Base-by-base conservation (phyloP, 1,140 invertebrate species). In the Drosophila pallidifrons region DNA sequence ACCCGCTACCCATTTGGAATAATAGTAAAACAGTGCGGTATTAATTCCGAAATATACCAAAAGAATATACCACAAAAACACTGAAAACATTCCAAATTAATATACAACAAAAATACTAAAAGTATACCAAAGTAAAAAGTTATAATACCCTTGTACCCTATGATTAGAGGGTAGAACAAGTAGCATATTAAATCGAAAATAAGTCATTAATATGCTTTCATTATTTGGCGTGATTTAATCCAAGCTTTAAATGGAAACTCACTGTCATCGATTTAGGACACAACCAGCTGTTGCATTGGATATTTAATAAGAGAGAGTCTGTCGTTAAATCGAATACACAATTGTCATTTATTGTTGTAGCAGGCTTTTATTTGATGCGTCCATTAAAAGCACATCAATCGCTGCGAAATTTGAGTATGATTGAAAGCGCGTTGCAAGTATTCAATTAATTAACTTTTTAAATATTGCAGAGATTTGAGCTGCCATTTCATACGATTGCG, bases 381-480 rank as follows among this genome's bases (percentile, higher is more conserved):
- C 8, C 58, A 49, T 61, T 61, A 61, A 61, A 61, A 47, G 15
- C 13, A 20, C 28, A 61, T 61, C 13, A 61, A 61, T 61, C 51
- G 11, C n/a, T 52, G 4, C 4, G 8, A n/a, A 11, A 52, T 52
- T 28, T 10, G 10, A 52, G 13, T 16, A 11, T 55, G 13, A 55
- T 16, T 55, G 32, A 5, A 55, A 11, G 30, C 15, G 30, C 15
- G 30, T 32, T 45, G 43, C 20, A 15, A 16, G n/a, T 35, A 65
- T 54, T 65, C 16, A 55, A 65, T 65, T 65, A 65, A 43, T 65
- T 65, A 41, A 65, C 25, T 45, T 65, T 52, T 61, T 52, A 15
- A 51, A 52, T 64, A 64, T 51, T 25, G 47, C 47, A 1, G 32
- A 38, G 49, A 65, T 65, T 46, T 41, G 25, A 54, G 38, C 30